These are phyloP conservation scores for Rhinichthys klamathensis DNA, from an alignment of 2,113 vertebrate species.

Conservation along the genomic window DNA sequence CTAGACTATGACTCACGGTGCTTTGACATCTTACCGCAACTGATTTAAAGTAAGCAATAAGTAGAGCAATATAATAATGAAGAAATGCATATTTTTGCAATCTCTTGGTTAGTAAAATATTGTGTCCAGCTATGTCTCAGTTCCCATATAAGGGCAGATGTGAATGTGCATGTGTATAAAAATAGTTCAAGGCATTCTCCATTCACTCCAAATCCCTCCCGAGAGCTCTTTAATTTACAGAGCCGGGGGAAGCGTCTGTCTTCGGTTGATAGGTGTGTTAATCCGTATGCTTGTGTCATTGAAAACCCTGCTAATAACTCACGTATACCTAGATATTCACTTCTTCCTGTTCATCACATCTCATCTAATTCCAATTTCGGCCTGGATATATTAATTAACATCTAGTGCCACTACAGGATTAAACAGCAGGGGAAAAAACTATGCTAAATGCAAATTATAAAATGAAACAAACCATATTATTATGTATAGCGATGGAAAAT, in stretches of 20 bases:
- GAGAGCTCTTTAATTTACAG: conserved; percentile 21
- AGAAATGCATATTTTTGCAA: background rate
- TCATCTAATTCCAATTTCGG: background rate
- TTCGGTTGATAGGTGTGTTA: conserved; percentile 14
- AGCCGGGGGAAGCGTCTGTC: conserved; percentile 7
- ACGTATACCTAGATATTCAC: background rate
- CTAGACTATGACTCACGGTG: background rate
- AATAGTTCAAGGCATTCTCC: conserved; percentile 36
- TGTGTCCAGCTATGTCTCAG: background rate
- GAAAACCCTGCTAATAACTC: conserved; percentile 7
- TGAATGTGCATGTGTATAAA: background rate
- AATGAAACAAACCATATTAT: background rate
- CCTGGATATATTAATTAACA: background rate
- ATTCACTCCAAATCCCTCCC: conserved; percentile 27
- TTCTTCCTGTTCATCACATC: conserved; percentile 1
- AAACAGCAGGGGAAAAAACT: background rate
- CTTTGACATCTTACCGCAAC: background rate
- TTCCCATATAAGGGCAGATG: conserved; percentile 12
- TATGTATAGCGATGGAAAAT: background rate
- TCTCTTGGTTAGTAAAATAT: background rate
- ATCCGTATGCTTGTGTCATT: conserved; percentile 18
- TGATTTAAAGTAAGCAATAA: background rate
- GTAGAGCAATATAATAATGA: background rate
- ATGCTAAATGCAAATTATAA: background rate
- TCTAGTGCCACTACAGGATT: background rate